These are phyloP conservation scores for Sylvilagus bachmani DNA, from an alignment of 2,113 vertebrate species.

Conservation along the genomic window DNA sequence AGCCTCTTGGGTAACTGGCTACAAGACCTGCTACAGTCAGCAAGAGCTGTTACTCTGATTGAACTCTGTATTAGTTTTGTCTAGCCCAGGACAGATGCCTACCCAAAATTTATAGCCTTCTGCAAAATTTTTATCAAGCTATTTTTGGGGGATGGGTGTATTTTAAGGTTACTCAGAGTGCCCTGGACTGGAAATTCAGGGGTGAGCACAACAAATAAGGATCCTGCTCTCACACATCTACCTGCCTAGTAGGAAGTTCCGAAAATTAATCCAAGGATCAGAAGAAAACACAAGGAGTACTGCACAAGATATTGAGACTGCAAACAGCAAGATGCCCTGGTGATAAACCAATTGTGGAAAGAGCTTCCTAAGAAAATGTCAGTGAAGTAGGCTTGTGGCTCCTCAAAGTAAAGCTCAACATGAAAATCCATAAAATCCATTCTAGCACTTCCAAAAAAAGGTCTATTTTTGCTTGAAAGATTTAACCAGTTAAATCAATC, in stretches of 20 bases:
- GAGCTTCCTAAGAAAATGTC: not conserved
- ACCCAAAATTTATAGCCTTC: too few relatives aligned
- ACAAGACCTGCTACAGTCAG: too few relatives aligned
- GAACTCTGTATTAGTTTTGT: too few relatives aligned
- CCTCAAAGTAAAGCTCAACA: not conserved
- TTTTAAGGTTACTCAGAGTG: not conserved
- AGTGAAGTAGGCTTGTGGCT: not conserved
- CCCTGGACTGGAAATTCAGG: not conserved
- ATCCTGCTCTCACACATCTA: not conserved
- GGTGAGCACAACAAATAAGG: not conserved
- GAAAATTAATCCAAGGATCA: not conserved
- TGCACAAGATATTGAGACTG: not conserved
- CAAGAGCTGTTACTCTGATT: too few relatives aligned
- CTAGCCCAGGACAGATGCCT: too few relatives aligned
- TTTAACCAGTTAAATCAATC: not conserved
- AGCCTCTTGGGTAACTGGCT: too few relatives aligned
- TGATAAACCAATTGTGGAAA: not conserved
- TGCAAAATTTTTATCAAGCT: too few relatives aligned
- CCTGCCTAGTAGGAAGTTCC: not conserved
- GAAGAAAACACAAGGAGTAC: not conserved
- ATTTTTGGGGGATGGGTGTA: not conserved
- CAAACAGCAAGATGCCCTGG: not conserved
- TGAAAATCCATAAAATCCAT: not conserved
- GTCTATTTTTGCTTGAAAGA: not conserved
- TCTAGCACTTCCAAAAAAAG: not conserved